These are phyloP conservation scores for Pogona vitticeps DNA, from an alignment of 2,113 vertebrate genomes.

Conservation along the genomic window DNA sequence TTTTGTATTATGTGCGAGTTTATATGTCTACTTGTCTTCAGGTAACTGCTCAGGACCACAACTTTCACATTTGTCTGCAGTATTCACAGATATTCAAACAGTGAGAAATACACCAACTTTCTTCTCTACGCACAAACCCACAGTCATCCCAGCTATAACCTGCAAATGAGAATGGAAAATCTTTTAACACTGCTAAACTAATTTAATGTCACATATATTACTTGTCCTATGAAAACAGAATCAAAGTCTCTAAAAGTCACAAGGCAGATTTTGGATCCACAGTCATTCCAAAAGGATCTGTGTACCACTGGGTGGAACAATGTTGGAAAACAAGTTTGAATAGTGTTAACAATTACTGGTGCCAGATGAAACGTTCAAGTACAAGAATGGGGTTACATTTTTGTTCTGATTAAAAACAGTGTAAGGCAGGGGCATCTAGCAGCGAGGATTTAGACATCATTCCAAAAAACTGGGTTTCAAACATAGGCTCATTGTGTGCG, in stretches of 20 bases:
- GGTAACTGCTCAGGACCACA: neutral
- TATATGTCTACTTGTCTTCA: too few species aligned
- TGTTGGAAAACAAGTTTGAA: conserved; percentile 6
- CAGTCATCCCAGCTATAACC: neutral
- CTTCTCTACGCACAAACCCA: too few species aligned
- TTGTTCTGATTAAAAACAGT: neutral
- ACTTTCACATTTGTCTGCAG: neutral
- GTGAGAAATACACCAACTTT: neutral
- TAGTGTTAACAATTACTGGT: neutral
- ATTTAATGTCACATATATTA: neutral
- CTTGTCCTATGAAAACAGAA: neutral
- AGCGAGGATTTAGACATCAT: neutral
- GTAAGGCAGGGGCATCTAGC: neutral
- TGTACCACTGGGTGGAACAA: conserved; percentile 13
- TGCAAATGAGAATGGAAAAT: neutral
- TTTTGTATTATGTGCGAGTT: too few species aligned
- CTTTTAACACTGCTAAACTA: too few species aligned
- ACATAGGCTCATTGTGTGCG: too few species aligned
- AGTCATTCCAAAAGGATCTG: conserved; percentile 1
- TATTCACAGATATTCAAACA: neutral
- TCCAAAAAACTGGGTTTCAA: neutral
- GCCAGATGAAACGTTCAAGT: neutral
- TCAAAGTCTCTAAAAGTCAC: neutral
- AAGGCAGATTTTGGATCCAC: neutral
- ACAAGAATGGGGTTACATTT: neutral